Evolutionary conservation across 2,113 vertebrate species (phyloP).

Genomic region (Sinocyclocheilus rhinocerous): DNA sequence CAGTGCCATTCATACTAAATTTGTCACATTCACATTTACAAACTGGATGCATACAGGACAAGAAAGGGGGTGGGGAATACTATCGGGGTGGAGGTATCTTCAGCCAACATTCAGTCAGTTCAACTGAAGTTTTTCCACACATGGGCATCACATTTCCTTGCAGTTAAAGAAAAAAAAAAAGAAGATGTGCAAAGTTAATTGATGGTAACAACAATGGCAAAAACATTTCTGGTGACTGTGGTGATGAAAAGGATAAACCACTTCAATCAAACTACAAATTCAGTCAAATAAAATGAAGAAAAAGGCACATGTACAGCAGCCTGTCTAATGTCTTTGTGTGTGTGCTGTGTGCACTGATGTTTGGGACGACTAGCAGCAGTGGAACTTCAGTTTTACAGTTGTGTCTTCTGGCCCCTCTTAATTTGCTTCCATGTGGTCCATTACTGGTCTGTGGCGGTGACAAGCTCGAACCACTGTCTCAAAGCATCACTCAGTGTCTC

Average conservation of each 20-base stretch:
- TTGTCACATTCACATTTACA: slow-evolving; percentile 46
- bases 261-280: slow-evolving; percentile 63
- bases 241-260: slow-evolving; percentile 56
- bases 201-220: slow-evolving; percentile 59
- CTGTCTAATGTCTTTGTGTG: slow-evolving; percentile 38
- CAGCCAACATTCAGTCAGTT: slow-evolving; percentile 52
- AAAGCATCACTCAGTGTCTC: slow-evolving; percentile 95
- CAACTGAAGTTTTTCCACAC: slow-evolving; percentile 39
- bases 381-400: slow-evolving; percentile 55
- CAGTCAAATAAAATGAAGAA: slow-evolving; percentile 44
- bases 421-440: slow-evolving; percentile 45
- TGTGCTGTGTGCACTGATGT: slow-evolving; percentile 25
- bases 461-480: slow-evolving; percentile 97
- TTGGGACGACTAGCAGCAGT: slow-evolving; percentile 61
- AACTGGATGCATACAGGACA: slow-evolving; percentile 30
- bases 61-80: slow-evolving; percentile 53
- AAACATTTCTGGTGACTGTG: slow-evolving; percentile 57
- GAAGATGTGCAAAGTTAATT: slow-evolving; percentile 65
- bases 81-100: slow-evolving; percentile 55
- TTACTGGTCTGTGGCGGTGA: slow-evolving; percentile 83
- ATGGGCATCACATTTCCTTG: slow-evolving; percentile 57
- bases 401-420: slow-evolving; percentile 29
- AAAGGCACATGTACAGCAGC: slow-evolving; percentile 76
- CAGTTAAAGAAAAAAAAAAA: slow-evolving; percentile 34
- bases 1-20: slow-evolving; percentile 32